Conservation (phyloP, 2,888 invertebrate genomes). For the Zelleria hepariella region DNA sequence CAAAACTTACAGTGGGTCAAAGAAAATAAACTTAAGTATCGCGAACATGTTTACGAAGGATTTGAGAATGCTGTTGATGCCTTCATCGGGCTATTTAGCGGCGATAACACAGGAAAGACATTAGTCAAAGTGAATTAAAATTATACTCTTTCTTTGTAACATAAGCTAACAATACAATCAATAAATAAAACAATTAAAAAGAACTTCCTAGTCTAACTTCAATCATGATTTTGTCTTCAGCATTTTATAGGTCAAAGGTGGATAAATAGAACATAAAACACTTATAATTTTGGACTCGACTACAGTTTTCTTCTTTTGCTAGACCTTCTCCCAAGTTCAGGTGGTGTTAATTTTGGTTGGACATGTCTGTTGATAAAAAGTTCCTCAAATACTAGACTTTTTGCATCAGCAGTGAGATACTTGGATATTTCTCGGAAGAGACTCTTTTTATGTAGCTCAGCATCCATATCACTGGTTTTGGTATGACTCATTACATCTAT, state of each 20-base stretch:
- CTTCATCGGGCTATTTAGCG: conserved; percentile 73
- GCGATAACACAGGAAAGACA: conserved; percentile 77
- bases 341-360: conserved; percentile 6
- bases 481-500: conserved; percentile 21
- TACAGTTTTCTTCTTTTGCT: background rate
- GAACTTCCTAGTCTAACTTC: too few relatives aligned
- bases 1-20: conserved; percentile 75
- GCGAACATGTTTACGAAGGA: conserved; percentile 75
- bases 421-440: conserved; percentile 51
- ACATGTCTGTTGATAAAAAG: conserved; percentile 42
- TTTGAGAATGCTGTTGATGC: conserved; percentile 77
- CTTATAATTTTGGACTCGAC: too few relatives aligned
- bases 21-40: conserved; percentile 76
- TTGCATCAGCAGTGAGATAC: conserved; percentile 43
- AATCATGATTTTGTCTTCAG: too few relatives aligned
- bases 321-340: conserved; percentile 18
- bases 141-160: too few relatives aligned
- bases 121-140: conserved; percentile 65
- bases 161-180: too few relatives aligned
- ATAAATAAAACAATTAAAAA: too few relatives aligned
- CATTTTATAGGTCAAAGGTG: too few relatives aligned
- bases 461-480: conserved; percentile 27
- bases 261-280: too few relatives aligned
- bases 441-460: conserved; percentile 38
- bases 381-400: conserved; percentile 53